Evolutionary conservation across 2,888 invertebrate genomes (phyloP).

Genomic region (Leucophora obtusa): DNA sequence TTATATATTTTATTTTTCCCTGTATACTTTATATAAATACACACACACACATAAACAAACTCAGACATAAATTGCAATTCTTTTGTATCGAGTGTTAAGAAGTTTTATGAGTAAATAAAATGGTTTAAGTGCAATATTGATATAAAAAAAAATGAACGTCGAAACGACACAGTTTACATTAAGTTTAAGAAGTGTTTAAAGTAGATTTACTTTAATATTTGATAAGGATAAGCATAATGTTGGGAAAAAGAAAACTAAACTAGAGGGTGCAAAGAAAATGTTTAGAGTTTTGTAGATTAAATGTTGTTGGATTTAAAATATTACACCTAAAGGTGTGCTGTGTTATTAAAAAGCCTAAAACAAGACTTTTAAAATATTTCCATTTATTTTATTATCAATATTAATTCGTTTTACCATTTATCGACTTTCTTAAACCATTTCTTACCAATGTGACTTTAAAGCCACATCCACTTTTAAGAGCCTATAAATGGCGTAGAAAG

Average conservation of each 20-base stretch:
- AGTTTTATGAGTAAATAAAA: slow-evolving; percentile 62
- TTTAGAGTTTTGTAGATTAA: not conserved
- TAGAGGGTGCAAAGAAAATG: not conserved
- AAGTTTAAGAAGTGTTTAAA: slow-evolving; percentile 26
- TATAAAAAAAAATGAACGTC: slow-evolving; percentile 44
- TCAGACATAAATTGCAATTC: slow-evolving; percentile 52
- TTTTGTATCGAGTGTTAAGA: slow-evolving; percentile 59
- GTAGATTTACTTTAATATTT: slow-evolving; percentile 43
- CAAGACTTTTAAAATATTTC: no score
- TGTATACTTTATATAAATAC: not conserved
- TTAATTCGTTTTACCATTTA: no score
- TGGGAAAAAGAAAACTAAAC: not conserved
- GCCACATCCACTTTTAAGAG: no score
- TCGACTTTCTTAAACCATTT: no score
- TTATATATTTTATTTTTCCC: slow-evolving; percentile 1
- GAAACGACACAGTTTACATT: slow-evolving; percentile 23
- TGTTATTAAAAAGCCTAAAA: no score
- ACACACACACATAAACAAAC: slow-evolving; percentile 8
- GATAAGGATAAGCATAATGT: not conserved
- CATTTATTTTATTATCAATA: no score
- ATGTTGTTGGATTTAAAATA: not conserved
- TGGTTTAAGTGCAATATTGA: slow-evolving; percentile 57
- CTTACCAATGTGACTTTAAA: no score
- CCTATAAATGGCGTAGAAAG: no score
- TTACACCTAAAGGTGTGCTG: no score